Base-by-base conservation (phyloP, 2,797 vertebrate genomes). In the Nyctalus aviator region DNA sequence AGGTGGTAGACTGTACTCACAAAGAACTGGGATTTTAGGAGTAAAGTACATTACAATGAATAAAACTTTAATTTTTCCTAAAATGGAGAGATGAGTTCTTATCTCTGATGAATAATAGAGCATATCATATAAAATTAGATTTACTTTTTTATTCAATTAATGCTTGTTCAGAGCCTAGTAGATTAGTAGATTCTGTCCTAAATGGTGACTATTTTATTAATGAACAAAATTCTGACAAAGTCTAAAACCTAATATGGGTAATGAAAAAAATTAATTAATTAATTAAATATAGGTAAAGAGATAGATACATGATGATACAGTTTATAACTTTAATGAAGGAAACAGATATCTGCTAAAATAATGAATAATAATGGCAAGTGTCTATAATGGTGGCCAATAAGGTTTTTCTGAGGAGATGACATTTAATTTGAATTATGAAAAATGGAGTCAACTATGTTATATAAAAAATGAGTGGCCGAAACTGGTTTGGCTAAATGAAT, bases 121-220 rank as follows among this genome's bases (percentile, higher is more conserved):
- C 6, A 59, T 68, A 85, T 6, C 1, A 64, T 41, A 30, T 35
- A 83, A 30, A 88, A 75, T 88, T 57, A 81, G 32, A 55, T 73
- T 88, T n/a, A 69, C 17, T 50, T 50, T 89, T 35, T 93, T 78
- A 66, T 77, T 79, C 23, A 84, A 15, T 91, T 93, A 92, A 84
- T 93, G 18, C 5, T 93, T 73, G 55, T 55, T 73, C 21, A 75
- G 57, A 94, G 21, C 15, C 46, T 86, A 23, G 3, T 18, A 37
- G 32, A 76, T 53, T 17, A n/a, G 2, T 69, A n/a, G 41, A 71
- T 93, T 93, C 27, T 37, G 3, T 79, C 13, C 18, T 59, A 18
- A 17, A 69, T 68, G 8, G 2, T 95, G 18, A 68, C 12, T 73
- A 12, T 57, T 46, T 73, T 66, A 55, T 77, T 81, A 82, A 25